These are phyloP conservation scores for Trichonephila clavipes DNA, from an alignment of 1,140 invertebrate genomes.

Conservation along the genomic window DNA sequence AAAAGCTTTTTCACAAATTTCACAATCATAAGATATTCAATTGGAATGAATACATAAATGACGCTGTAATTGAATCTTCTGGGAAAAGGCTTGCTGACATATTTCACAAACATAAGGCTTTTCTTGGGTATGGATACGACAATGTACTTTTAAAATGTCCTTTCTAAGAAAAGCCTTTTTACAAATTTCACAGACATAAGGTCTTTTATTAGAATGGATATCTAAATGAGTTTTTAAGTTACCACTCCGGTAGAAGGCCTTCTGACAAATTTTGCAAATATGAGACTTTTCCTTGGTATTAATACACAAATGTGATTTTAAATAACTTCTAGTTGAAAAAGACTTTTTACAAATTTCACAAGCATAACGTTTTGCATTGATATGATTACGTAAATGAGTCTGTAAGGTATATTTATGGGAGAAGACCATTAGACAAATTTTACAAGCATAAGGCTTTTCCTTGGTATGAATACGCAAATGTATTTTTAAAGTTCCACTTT, in stretches of 20 bases:
- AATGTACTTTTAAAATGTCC: too few species aligned
- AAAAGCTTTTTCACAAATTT: background rate
- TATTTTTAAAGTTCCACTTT: background rate
- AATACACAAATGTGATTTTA: slow-evolving; percentile 1
- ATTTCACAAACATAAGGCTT: background rate
- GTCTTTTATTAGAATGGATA: background rate
- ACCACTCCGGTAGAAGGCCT: background rate
- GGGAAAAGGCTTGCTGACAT: background rate
- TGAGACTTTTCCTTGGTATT: slow-evolving; percentile 17
- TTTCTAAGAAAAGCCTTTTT: background rate
- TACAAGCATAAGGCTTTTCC: background rate
- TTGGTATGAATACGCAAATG: background rate
- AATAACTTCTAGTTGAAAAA: background rate
- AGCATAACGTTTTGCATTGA: background rate
- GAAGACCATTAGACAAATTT: background rate
- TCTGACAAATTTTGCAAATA: background rate
- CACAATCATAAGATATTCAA: background rate
- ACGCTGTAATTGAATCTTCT: background rate
- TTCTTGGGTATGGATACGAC: background rate
- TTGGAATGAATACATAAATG: background rate
- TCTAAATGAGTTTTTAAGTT: background rate
- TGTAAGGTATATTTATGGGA: background rate
- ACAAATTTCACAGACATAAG: background rate
- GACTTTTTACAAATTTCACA: background rate
- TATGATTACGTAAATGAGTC: background rate